Evolutionary conservation across 92 coral and sea anemone species (phyloP), one percentile per base, ranked within the genome.

Genomic region (Porites lobata): DNA sequence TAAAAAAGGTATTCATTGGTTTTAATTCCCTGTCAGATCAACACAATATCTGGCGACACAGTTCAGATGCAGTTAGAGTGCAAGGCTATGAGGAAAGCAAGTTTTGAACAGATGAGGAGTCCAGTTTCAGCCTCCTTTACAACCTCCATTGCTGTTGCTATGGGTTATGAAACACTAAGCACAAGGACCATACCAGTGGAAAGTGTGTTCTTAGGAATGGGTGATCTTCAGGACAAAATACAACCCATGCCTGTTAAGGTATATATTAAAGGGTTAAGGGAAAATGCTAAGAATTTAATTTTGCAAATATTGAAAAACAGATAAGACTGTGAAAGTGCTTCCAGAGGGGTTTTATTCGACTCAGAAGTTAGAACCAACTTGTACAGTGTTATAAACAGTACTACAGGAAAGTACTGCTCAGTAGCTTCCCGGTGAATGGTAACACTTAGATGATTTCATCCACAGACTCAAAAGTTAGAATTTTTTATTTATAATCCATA

Each of bases 141-240:
- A 8, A 5, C 78, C 67, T 89, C 94, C 20, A 88, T 89, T 24
- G 99, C 94, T 0, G 85, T 78, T 47, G 94, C 92, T 8, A 88
- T 96, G 84, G 99, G 99, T 13, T 97, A 94, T 70, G 99, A 97
- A 83, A 86, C 94, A 89, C 91, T 97, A 57, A 93, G 93, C 15
- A 87, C 90, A 50, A 76, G 83, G 93, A 86, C 96, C 1, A 90
- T 94, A 20, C 99, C 99, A 1, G 92, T 97, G 32, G 94, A 92
- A 81, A 95, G 96, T 15, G 92, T 91, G 32, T 90, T 95, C 29
- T 90, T 82, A 10, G 92, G 93, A 20, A 89, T 88, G 22, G 94
- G 87, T 58, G 93, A 95, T 72, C 79, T 95, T 88, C 94, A 93
- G 78, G 98, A 95, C 38, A 88, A 95, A 62, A 86, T 95, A n/a